Base-by-base conservation (phyloP, 2,797 vertebrate genomes). In the Margarornis squamiger region DNA sequence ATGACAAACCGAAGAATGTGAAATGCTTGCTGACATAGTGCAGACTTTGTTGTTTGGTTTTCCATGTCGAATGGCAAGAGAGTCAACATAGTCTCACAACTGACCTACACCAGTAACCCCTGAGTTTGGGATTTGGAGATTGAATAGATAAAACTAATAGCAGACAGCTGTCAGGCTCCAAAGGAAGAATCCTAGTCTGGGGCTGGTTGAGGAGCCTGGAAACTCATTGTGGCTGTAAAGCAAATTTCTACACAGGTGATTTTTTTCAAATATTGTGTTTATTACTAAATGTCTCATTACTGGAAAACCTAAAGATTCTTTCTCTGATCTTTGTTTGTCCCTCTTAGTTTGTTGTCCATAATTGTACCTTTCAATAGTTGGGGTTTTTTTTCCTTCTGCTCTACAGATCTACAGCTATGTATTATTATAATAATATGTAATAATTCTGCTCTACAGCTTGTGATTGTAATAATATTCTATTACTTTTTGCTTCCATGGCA, bases 101-200 rank as follows among this genome's bases (percentile, higher is more conserved):
- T 97, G 94, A 96, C 95, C 95, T 96, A 81, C 73, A 93, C 54
- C 54, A 96, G 96, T 96, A 94, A 96, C 91, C 93, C 52, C 51
- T 94, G 97, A 96, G 97, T 97, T 91, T 82, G 78, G 76, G 97
- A 97, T 98, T 97, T 93, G 71, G 8, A 82, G 96, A 97, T 97
- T 97, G 98, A 98, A 98, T 80, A 96, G 95, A 94, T 94, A 96
- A 95, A 92, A 80, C 68, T 89, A 91, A 91, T 36, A 93, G 84
- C 88, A 92, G 94, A 59, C 77, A 93, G 80, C 72, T 94, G 94
- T 71, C 94, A 66, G 81, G 23, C 70, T 92, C 43, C 67, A 36
- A 22, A 17, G 62, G 85, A 65, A 72, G 58, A 68, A 77, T 85
- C 78, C 21, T 46, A 21, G 10, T 86, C 49, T 63, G 20, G 57